Base-by-base conservation (phyloP, 2,888 invertebrate species). In the Euproctis similis region DNA sequence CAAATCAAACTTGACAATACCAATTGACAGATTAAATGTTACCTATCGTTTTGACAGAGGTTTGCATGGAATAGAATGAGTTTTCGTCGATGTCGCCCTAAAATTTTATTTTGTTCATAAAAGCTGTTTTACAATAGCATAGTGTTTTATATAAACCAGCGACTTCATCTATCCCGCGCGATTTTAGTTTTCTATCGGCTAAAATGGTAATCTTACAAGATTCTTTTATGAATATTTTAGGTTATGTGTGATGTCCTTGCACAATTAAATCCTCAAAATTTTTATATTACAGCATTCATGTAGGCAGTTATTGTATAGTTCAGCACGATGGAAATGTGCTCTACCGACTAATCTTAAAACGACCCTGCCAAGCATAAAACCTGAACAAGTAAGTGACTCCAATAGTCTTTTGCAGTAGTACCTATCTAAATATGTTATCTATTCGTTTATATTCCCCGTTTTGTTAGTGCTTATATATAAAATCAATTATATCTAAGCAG, bases 291-390 rank as follows among this genome's bases (percentile, higher is more conserved):
- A 84, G 84, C 84, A 84, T 58, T 59, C 80, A 42, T 84, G 73
- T 67, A 74, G 82, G 59, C 81, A 81, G 49, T 61, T 84, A 49
- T 34, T 82, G 42, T 74, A 73, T 48, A 76, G 67, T 45, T 64
- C 82, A 22, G 75, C 80, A 27, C 71, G 82, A 39, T 84, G 84
- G 84, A 84, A 82, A 66, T 64, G 69, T 59, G 61, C 56, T 34
- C 39, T 82, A 36, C 76, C 81, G 24, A 47, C 65, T 31, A 69
- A 71, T 53, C 40, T 76, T 26, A 82, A 80, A 61, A 57, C 72
- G 24, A 53, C 74, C 42, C 48, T 67, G 23, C 41, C 63, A 26
- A 41, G 60, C 23, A 35, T 63, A 18, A 72, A 66, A 68, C 50
- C 73, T 41, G 80, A 80, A 28, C 73, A 80, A 64, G 82, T 82